Conservation (phyloP, 1,140 invertebrate genomes). For the Drosophila bocki region DNA sequence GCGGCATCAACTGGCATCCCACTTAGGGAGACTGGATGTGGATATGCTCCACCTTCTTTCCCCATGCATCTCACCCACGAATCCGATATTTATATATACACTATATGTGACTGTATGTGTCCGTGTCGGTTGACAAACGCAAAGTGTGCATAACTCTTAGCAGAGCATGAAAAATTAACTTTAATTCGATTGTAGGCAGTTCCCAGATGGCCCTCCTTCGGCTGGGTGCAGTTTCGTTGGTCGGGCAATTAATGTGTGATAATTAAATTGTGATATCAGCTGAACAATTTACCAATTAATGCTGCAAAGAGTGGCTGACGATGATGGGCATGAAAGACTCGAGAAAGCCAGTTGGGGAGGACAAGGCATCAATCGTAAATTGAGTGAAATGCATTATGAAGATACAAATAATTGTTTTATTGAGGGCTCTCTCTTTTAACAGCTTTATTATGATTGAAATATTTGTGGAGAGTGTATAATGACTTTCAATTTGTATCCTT, state of each 20-base stretch:
- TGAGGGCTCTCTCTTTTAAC: not conserved
- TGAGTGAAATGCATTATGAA: slow-evolving; percentile 3
- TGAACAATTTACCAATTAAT: slow-evolving; percentile 52
- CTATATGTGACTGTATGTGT: not conserved
- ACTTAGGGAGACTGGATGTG: slow-evolving; percentile 33
- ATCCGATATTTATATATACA: slow-evolving; percentile 8
- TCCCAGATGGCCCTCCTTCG: slow-evolving; percentile 19
- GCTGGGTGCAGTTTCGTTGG: slow-evolving; percentile 36
- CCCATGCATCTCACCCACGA: slow-evolving; percentile 14
- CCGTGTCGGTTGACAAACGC: slow-evolving; percentile 37
- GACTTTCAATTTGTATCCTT: not conserved
- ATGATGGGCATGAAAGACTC: slow-evolving; percentile 18
- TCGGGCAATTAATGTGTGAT: slow-evolving; percentile 49
- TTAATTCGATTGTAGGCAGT: slow-evolving; percentile 57
- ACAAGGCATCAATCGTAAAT: not conserved
- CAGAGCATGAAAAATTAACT: slow-evolving; percentile 68
- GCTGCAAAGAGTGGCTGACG: slow-evolving; percentile 30
- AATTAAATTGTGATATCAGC: slow-evolving; percentile 60
- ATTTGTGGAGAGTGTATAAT: not conserved
- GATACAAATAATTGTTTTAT: slow-evolving; percentile 1
- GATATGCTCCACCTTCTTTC: slow-evolving; percentile 36
- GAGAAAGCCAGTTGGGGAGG: not conserved
- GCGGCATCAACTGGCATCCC: slow-evolving; percentile 36
- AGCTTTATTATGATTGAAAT: slow-evolving; percentile 2
- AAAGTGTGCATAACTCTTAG: slow-evolving; percentile 69